A percentile compares a stretch with the other conserved stretches of the same genome.
Evolutionary conservation across 1,140 invertebrate genomes (phyloP).

Genomic region (Drosophila varians): DNA sequence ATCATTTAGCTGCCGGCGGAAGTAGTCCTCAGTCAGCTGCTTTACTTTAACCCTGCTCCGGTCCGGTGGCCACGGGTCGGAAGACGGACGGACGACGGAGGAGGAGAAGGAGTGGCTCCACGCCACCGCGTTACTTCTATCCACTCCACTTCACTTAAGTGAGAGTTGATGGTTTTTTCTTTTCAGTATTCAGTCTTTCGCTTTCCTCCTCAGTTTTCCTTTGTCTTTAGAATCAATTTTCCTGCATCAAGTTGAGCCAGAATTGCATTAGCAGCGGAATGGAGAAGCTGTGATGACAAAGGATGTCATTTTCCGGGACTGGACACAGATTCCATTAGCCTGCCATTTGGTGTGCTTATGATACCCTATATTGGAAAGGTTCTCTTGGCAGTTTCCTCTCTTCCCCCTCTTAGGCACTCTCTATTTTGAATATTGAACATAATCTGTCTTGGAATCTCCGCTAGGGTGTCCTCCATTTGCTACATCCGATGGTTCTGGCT

Average conservation of each 20-base stretch:
- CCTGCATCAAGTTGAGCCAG: slow-evolving; percentile 4
- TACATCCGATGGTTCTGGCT: slow-evolving; percentile 2
- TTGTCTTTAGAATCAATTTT: background rate
- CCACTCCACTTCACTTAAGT: slow-evolving; percentile 15
- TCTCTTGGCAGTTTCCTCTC: too few species aligned
- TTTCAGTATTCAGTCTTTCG: background rate
- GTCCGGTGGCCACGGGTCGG: slow-evolving; percentile 34
- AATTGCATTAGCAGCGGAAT: slow-evolving; percentile 24
- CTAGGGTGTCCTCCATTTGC: background rate
- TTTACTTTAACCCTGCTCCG: slow-evolving; percentile 6
- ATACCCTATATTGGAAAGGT: background rate
- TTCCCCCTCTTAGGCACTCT: too few species aligned
- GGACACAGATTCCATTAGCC: slow-evolving; percentile 16
- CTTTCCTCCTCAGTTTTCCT: background rate
- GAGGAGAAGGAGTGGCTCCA: background rate
- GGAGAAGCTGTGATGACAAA: slow-evolving; percentile 28
- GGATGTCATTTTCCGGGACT: slow-evolving; percentile 16
- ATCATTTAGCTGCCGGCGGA: slow-evolving; percentile 50
- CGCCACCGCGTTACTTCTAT: slow-evolving; percentile 12
- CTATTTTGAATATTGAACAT: too few species aligned
- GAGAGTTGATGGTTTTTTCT: slow-evolving; percentile 49
- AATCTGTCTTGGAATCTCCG: background rate
- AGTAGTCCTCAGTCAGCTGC: slow-evolving; percentile 30
- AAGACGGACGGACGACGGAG: background rate
- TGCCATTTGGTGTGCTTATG: slow-evolving; percentile 13